Evolutionary conservation across 1,140 invertebrate species (phyloP).

Genomic region (Ceratina japonica): DNA sequence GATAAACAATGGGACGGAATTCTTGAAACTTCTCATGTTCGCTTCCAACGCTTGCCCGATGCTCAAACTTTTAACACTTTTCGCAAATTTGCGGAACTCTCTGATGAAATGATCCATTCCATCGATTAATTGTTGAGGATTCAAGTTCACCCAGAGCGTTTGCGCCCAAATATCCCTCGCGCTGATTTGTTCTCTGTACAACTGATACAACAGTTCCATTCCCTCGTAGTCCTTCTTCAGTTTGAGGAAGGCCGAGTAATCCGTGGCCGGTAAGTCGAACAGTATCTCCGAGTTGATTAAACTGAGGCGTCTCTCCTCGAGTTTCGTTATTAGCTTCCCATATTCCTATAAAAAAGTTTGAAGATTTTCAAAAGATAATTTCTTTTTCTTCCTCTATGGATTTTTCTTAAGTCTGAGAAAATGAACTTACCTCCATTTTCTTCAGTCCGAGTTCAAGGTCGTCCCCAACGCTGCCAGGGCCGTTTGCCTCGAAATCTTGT

Average conservation of each 20-base stretch:
- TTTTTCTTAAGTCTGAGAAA: neutral
- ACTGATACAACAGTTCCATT: slow-evolving; percentile 86
- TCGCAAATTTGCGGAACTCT: slow-evolving; percentile 85
- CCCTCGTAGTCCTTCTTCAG: slow-evolving; percentile 86
- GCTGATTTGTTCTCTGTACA: slow-evolving; percentile 89
- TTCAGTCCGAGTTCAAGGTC: slow-evolving; percentile 87
- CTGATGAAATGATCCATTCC: slow-evolving; percentile 92
- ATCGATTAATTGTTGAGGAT: slow-evolving; percentile 89
- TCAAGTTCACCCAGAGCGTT: slow-evolving; percentile 92
- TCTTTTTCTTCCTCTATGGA: neutral
- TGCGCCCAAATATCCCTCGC: slow-evolving; percentile 90
- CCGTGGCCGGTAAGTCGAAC: slow-evolving; percentile 90
- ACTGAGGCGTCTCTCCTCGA: slow-evolving; percentile 84
- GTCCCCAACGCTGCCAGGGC: slow-evolving; percentile 87
- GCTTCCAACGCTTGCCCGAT: slow-evolving; percentile 86
- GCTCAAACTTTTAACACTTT: slow-evolving; percentile 79
- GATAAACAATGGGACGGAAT: slow-evolving; percentile 92
- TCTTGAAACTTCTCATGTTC: slow-evolving; percentile 93
- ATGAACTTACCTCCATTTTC: slow-evolving; percentile 82
- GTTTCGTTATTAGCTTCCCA: slow-evolving; percentile 82
- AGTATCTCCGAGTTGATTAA: slow-evolving; percentile 90
- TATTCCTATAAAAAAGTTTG: slow-evolving; percentile 80
- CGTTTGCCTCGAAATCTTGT: slow-evolving; percentile 85
- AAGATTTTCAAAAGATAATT: neutral
- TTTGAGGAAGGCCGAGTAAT: slow-evolving; percentile 88